phyloP scores from a whole-genome alignment of 2,888 invertebrate genomes.

The Apotomis capreana region DNA sequence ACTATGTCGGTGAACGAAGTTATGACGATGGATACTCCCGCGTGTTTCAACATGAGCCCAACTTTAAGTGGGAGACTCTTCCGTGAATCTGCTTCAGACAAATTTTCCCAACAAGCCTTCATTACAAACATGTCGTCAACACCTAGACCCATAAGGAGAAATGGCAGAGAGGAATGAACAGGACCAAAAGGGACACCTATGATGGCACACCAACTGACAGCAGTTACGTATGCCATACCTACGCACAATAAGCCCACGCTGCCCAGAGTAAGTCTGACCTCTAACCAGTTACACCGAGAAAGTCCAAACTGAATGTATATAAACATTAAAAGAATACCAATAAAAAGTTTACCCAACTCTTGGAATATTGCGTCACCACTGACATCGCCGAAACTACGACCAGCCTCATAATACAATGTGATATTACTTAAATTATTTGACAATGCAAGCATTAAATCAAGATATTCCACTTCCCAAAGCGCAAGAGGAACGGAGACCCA shows the following conservation, averaged over 20 bases:
- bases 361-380: slow-evolving; percentile 88
- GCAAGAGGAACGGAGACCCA: slow-evolving; percentile 86
- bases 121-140: slow-evolving; percentile 95
- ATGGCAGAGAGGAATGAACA: slow-evolving; percentile 91
- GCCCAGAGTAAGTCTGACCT: slow-evolving; percentile 87
- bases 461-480: slow-evolving; percentile 85
- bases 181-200: slow-evolving; percentile 90
- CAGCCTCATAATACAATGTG: slow-evolving; percentile 83
- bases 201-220: slow-evolving; percentile 88
- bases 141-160: slow-evolving; percentile 90
- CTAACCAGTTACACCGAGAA: slow-evolving; percentile 89
- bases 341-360: slow-evolving; percentile 87
- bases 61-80: slow-evolving; percentile 85
- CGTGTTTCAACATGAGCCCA: slow-evolving; percentile 88
- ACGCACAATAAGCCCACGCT: slow-evolving; percentile 88
- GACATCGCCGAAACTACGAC: slow-evolving; percentile 90
- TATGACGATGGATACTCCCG: slow-evolving; percentile 92
- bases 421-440: slow-evolving; percentile 63
- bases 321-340: slow-evolving; percentile 88
- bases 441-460: slow-evolving; percentile 70
- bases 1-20: slow-evolving; percentile 92
- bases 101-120: slow-evolving; percentile 89
- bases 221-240: slow-evolving; percentile 88
- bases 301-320: slow-evolving; percentile 88
- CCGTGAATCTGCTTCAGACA: slow-evolving; percentile 77